Evolutionary conservation across 1,140 invertebrate genomes (phyloP).

Genomic region (Fopius arisanus): DNA sequence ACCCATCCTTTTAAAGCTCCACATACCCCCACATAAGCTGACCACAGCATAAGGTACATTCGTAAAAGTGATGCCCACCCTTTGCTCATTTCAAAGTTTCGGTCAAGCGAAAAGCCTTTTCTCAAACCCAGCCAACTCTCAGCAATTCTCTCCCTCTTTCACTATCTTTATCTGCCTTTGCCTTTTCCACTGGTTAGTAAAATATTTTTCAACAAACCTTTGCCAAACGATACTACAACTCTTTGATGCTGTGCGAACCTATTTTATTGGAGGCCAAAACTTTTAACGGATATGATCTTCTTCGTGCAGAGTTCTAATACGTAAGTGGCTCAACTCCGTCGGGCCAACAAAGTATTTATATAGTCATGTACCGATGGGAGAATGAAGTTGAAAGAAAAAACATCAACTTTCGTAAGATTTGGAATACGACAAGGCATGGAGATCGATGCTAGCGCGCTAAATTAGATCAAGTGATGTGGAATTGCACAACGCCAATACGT

Average conservation of each 20-base stretch:
- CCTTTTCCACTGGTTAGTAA: neutral
- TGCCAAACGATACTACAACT: neutral
- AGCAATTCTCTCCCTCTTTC: neutral
- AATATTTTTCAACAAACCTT: neutral
- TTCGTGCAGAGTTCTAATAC: neutral
- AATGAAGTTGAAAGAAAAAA: neutral
- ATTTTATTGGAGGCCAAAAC: neutral
- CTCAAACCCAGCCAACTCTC: neutral
- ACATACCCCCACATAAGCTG: slow-evolving; percentile 10
- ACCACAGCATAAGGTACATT: slow-evolving; percentile 16
- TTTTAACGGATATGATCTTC: slow-evolving; percentile 7
- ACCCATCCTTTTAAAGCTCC: slow-evolving; percentile 24
- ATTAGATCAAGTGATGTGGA: slow-evolving; percentile 61
- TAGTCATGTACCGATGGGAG: neutral
- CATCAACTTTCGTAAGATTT: slow-evolving; percentile 7
- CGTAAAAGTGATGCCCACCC: slow-evolving; percentile 15
- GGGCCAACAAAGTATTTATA: slow-evolving; percentile 4
- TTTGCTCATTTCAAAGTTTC: slow-evolving; percentile 22
- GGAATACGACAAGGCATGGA: slow-evolving; percentile 47
- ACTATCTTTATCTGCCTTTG: neutral
- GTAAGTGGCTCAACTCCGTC: neutral
- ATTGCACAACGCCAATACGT: slow-evolving; percentile 41
- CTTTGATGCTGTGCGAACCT: neutral
- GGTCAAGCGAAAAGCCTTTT: slow-evolving; percentile 12
- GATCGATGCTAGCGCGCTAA: slow-evolving; percentile 60